Base-by-base conservation (phyloP, 1,140 invertebrate species). In the Drosophila lacteicornis region DNA sequence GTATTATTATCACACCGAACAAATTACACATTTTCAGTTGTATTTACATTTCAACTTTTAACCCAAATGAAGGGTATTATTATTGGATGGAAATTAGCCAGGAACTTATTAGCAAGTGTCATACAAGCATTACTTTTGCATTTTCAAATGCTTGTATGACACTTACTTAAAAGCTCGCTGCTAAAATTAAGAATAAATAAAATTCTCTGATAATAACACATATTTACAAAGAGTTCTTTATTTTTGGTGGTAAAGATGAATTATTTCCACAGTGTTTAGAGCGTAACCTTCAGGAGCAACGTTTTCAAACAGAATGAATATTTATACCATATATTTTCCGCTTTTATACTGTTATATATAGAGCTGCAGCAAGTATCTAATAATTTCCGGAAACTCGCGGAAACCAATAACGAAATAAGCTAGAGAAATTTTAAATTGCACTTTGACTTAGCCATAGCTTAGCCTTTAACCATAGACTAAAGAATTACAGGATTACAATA, bases 381-480 rank as follows among this genome's bases (percentile, higher is more conserved):
- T 12, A 12, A 36, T 36, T 36, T 12, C 0, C 8, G 36, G 36
- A 12, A 36, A n/a, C 27, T 59, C 79, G 12, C 75, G 68, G 22
- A 79, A 91, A 33, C 43, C 79, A 19, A 51, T 27, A 1, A 55
- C 67, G 33, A 50, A 57, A 63, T 62, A 27, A 71, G 22, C 25
- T 1, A 33, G 13, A 51, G 2, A 19, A 36, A 9, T 17, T 70
- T 75, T 60, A 49, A 79, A 68, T 73, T 46, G 19, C 33, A 53
- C 11, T 57, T 81, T 36, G 7, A 62, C 40, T 30, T 55, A 25
- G 27, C 11, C 4, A 38, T 15, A 59, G 57, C 46, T 59, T 68
- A 68, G 47, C 13, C 40, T 50, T 76, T 62, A 75, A 38, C 62
- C 67, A 75, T 45, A 67, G 19, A 83, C n/a, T 46, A 71, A 12